phyloP scores from a whole-genome alignment of 2,113 vertebrate species.

The Brachyhypopomus gauderio region DNA sequence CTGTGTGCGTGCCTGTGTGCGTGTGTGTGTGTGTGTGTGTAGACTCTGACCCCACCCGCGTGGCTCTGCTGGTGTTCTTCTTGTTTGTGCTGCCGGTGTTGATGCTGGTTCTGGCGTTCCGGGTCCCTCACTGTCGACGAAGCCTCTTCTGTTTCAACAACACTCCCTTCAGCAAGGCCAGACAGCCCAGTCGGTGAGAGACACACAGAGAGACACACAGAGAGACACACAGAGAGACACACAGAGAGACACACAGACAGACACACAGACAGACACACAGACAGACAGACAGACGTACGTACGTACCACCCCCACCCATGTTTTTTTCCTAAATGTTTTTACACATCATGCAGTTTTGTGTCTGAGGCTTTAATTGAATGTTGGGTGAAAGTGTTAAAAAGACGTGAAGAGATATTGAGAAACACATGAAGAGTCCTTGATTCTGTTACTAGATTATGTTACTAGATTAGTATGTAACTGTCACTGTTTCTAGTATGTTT shows the following conservation, averaged over 20 bases:
- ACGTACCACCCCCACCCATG: no score
- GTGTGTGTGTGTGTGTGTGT: neutral
- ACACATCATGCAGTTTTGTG: slow-evolving; percentile 59
- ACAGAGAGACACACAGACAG: no score
- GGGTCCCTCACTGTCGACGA: slow-evolving; percentile 62
- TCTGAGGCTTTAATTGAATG: slow-evolving; percentile 31
- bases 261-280: no score
- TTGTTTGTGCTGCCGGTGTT: slow-evolving; percentile 71
- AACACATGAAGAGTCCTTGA: slow-evolving; percentile 1
- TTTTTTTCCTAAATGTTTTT: slow-evolving; percentile 54
- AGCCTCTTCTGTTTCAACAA: slow-evolving; percentile 59
- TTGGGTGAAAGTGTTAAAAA: slow-evolving; percentile 20
- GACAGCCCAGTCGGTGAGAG: slow-evolving; percentile 72
- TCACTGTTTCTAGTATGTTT: neutral
- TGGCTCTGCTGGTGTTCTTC: slow-evolving; percentile 74
- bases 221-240: no score
- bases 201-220: neutral
- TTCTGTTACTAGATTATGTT: slow-evolving; percentile 53
- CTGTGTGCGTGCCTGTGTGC: no score
- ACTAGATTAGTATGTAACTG: neutral
- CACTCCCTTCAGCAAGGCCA: slow-evolving; percentile 66
- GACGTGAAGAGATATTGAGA: slow-evolving; percentile 30
- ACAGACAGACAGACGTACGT: no score
- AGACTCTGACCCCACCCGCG: slow-evolving; percentile 67
- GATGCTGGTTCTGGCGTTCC: slow-evolving; percentile 70